These are phyloP conservation scores for Drosophila trapezifrons DNA, from an alignment of 1,140 invertebrate species.

Conservation along the genomic window DNA sequence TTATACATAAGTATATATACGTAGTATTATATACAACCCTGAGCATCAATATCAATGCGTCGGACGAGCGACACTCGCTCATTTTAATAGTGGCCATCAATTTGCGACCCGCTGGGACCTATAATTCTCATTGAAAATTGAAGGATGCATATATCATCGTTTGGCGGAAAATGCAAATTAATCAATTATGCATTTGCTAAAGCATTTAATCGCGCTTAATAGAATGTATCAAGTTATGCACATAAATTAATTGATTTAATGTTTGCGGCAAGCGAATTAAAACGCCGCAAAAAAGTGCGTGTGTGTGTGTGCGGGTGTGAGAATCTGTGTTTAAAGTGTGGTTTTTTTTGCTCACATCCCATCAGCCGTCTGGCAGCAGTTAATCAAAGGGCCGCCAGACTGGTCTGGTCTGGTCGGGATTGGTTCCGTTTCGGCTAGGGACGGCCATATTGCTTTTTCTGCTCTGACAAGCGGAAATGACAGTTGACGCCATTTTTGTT, in stretches of 20 bases:
- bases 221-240: constrained; percentile 58
- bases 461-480: constrained; percentile 54
- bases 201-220: constrained; percentile 61
- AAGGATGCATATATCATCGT: constrained; percentile 26
- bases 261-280: constrained; percentile 51
- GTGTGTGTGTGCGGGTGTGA: background rate
- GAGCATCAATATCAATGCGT: constrained; percentile 29
- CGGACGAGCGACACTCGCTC: constrained; percentile 20
- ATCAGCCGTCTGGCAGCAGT: constrained; percentile 34
- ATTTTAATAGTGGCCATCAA: constrained; percentile 45
- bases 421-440: background rate
- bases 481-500: constrained; percentile 56
- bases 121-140: constrained; percentile 21
- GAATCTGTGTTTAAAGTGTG: constrained; percentile 9
- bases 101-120: constrained; percentile 4
- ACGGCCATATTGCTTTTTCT: constrained; percentile 51
- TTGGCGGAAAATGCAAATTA: constrained; percentile 41
- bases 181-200: constrained; percentile 62
- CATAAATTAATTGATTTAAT: constrained; percentile 72
- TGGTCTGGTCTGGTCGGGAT: constrained; percentile 5
- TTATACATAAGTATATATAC: background rate
- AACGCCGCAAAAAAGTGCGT: constrained; percentile 41
- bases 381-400: constrained; percentile 42
- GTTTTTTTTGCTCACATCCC: constrained; percentile 19
- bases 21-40: background rate